phyloP scores from a whole-genome alignment of 2,113 vertebrate species.

The Ammodytes dubius region DNA sequence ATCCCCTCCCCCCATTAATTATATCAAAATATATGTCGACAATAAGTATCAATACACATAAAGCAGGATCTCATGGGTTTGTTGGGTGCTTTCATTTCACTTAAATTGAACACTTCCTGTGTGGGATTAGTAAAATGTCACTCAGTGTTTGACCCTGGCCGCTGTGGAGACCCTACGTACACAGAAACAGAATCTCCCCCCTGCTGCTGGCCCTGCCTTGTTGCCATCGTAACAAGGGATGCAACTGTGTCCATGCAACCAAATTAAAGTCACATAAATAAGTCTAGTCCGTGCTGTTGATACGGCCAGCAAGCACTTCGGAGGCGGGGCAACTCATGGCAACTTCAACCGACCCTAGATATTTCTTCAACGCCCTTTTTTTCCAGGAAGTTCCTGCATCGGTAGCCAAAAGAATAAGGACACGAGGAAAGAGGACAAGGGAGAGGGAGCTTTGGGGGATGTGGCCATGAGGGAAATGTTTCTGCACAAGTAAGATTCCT shows the following conservation, averaged over 20 bases:
- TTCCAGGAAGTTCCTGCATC: slow-evolving; percentile 26
- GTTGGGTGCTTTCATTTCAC: slow-evolving; percentile 52
- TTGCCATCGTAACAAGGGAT: slow-evolving; percentile 44
- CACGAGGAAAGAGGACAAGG: slow-evolving; percentile 18
- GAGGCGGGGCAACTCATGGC: slow-evolving; percentile 29
- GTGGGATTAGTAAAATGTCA: slow-evolving; percentile 37
- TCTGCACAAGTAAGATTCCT: slow-evolving; percentile 36
- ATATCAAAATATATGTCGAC: slow-evolving; percentile 83
- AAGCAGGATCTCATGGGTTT: slow-evolving; percentile 72
- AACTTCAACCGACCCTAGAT: slow-evolving; percentile 3
- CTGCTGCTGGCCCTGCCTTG: slow-evolving; percentile 24
- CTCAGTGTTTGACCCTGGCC: slow-evolving; percentile 45
- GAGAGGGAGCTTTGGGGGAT: slow-evolving; percentile 16
- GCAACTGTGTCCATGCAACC: slow-evolving; percentile 55
- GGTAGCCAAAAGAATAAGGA: slow-evolving; percentile 2
- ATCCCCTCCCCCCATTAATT: slow-evolving; percentile 59
- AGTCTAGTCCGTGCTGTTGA: slow-evolving; percentile 44
- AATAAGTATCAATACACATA: slow-evolving; percentile 76
- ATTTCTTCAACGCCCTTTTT: background rate
- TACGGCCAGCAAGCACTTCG: slow-evolving; percentile 32
- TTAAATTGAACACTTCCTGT: slow-evolving; percentile 50
- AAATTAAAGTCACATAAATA: slow-evolving; percentile 57
- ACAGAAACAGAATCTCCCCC: background rate
- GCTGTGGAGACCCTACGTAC: background rate
- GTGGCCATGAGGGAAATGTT: slow-evolving; percentile 7